Conservation (phyloP, 2,113 vertebrate genomes). For the Setophaga kirtlandii region DNA sequence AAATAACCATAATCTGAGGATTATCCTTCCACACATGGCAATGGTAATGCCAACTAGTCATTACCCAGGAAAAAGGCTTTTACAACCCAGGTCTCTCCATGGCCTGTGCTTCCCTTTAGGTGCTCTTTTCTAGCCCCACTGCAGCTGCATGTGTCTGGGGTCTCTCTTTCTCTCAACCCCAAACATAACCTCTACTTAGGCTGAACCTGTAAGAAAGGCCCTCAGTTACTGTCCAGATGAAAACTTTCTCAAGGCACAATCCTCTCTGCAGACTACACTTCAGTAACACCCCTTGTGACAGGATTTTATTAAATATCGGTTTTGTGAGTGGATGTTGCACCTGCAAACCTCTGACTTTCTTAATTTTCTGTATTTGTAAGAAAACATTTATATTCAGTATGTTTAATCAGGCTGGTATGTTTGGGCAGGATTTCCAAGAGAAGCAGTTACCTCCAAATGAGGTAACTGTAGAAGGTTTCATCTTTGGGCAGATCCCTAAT, state of each 20-base stretch:
- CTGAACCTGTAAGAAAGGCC: background rate
- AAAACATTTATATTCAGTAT: background rate
- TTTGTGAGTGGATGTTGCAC: rapidly evolving
- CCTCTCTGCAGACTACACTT: background rate
- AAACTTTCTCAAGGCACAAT: background rate
- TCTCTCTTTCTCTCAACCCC: background rate
- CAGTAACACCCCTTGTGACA: background rate
- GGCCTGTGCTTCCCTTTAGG: background rate
- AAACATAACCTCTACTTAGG: background rate
- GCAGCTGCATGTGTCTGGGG: background rate
- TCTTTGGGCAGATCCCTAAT: background rate
- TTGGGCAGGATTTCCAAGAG: background rate
- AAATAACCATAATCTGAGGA: constrained; percentile 32
- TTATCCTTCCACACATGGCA: background rate
- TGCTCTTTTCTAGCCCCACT: background rate
- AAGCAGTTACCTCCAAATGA: background rate
- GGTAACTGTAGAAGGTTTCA: background rate
- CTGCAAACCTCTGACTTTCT: background rate
- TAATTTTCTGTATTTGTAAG: background rate
- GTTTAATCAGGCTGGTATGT: background rate
- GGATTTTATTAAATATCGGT: background rate
- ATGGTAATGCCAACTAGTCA: background rate
- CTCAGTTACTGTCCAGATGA: background rate
- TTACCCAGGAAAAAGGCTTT: background rate
- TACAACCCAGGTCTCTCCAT: background rate